Conservation (phyloP, 2,797 vertebrate species). For the Orestias chungarensis region DNA sequence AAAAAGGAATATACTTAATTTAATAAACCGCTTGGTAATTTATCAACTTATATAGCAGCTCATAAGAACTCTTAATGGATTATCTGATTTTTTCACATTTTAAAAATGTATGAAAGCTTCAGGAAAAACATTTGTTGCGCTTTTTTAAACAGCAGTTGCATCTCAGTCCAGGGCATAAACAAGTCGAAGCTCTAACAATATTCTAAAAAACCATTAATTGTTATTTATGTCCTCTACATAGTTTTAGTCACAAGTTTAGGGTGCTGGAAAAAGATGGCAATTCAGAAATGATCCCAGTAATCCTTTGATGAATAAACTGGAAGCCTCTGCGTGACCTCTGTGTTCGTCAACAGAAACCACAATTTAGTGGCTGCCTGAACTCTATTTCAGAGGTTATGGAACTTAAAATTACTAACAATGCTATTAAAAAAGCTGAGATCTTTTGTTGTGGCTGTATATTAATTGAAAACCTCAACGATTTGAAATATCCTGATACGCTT, state of each 20-base stretch:
- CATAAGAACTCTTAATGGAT: constrained; percentile 13
- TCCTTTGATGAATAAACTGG: constrained; percentile 66
- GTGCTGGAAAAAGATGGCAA: constrained; percentile 52
- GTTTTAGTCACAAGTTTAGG: constrained; percentile 54
- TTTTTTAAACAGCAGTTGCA: constrained; percentile 18
- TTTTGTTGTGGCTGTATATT: constrained; percentile 96
- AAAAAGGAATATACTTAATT: constrained; percentile 6
- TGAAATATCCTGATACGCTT: constrained; percentile 83
- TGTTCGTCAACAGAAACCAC: constrained; percentile 78
- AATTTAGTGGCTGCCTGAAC: constrained; percentile 91
- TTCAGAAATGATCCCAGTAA: constrained; percentile 63
- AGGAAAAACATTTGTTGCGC: neutral
- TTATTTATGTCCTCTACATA: constrained; percentile 39
- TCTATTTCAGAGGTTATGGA: constrained; percentile 92
- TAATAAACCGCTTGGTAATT: constrained; percentile 9
- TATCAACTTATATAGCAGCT: constrained; percentile 3
- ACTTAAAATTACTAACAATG: constrained; percentile 96
- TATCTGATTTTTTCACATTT: neutral
- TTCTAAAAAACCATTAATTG: constrained; percentile 31
- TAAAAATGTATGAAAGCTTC: constrained; percentile 7
- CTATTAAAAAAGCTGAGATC: constrained; percentile 90
- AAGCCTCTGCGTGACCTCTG: constrained; percentile 72
- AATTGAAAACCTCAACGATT: constrained; percentile 94
- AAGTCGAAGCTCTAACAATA: constrained; percentile 19
- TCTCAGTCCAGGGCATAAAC: constrained; percentile 9